These are phyloP conservation scores for Drosophila histrio DNA, from an alignment of 2,888 invertebrate genomes.

Conservation along the genomic window DNA sequence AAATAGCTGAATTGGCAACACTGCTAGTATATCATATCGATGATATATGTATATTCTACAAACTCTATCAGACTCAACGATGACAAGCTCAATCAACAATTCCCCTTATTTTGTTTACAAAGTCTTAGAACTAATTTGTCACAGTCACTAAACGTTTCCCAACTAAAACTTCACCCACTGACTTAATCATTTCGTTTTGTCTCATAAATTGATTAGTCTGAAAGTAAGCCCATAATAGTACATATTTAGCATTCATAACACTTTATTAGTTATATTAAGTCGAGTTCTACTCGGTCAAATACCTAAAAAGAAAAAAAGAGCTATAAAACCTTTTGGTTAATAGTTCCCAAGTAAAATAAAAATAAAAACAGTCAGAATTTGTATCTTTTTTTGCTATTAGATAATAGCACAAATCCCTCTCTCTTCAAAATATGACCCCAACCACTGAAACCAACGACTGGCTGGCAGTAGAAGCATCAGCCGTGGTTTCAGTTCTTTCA, in stretches of 20 bases:
- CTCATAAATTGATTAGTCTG: constrained; percentile 5
- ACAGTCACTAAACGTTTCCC: constrained; percentile 9
- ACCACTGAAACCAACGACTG: constrained; percentile 18
- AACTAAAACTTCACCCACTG: neutral
- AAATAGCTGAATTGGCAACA: no score
- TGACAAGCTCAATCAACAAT: neutral
- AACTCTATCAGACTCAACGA: neutral
- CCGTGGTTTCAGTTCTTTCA: constrained; percentile 28
- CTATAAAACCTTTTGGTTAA: constrained; percentile 31
- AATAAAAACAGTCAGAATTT: neutral
- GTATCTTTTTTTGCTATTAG: constrained; percentile 47
- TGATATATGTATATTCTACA: no score
- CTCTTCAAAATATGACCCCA: constrained; percentile 28
- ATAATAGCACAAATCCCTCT: constrained; percentile 50
- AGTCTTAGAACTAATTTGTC: constrained; percentile 9
- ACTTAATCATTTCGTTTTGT: neutral
- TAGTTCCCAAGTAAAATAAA: neutral
- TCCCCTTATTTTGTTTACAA: neutral
- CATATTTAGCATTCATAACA: neutral
- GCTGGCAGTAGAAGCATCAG: constrained; percentile 11
- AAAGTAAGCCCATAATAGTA: neutral
- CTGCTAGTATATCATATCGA: no score
- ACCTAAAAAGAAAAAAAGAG: constrained; percentile 7
- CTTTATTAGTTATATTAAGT: constrained; percentile 17
- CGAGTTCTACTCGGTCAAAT: neutral